Percentiles rank a stretch among this genome's conserved stretches.
Conservation (phyloP, 2,888 invertebrate genomes). For the Deroplatys truncata region DNA sequence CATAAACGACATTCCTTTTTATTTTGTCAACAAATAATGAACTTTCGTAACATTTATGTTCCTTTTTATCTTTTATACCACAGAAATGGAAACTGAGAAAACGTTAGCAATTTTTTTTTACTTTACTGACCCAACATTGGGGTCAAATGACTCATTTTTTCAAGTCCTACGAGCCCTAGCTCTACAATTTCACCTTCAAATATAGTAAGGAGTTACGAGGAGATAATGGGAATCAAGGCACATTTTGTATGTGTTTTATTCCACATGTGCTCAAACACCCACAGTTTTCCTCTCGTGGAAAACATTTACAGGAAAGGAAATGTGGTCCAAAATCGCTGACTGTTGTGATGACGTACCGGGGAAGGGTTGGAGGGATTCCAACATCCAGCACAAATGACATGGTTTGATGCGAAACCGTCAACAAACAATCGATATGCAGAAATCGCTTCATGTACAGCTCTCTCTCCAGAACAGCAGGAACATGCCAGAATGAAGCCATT, state of each 20-base stretch:
- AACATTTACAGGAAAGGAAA: background rate
- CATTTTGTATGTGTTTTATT: background rate
- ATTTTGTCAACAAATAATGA: too few species aligned
- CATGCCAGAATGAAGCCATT: background rate
- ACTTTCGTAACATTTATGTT: too few species aligned
- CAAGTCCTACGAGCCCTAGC: too few species aligned
- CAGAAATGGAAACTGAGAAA: too few species aligned
- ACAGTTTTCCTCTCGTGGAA: background rate
- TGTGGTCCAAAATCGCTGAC: background rate
- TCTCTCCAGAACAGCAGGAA: background rate
- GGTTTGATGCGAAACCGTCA: background rate
- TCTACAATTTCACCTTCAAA: too few species aligned
- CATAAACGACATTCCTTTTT: too few species aligned
- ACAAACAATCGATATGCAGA: background rate
- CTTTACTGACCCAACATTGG: too few species aligned
- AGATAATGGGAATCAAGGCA: too few species aligned
- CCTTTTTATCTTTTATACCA: too few species aligned
- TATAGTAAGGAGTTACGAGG: too few species aligned
- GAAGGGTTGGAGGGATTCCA: background rate
- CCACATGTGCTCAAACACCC: background rate
- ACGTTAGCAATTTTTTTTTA: too few species aligned
- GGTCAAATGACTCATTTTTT: too few species aligned
- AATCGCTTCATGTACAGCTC: background rate
- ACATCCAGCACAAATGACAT: background rate
- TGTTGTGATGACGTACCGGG: background rate